These are phyloP conservation scores for Pantherophis vulpinus DNA, from an alignment of 2,797 vertebrate species.

Conservation along the genomic window DNA sequence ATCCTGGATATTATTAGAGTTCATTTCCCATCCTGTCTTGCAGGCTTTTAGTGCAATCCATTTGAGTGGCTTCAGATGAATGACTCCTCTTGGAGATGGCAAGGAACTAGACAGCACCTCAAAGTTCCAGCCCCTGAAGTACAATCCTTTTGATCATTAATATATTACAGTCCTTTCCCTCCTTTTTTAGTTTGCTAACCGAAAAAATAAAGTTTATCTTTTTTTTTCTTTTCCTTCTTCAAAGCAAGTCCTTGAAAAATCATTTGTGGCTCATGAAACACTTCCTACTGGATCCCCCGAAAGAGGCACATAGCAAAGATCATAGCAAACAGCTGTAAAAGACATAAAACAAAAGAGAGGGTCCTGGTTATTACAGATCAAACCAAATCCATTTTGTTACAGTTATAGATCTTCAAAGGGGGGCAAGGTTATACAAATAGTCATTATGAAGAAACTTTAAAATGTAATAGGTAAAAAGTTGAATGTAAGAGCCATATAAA, in stretches of 20 bases:
- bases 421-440: not conserved
- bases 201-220: slow-evolving; percentile 67
- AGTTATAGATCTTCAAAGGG: not conserved
- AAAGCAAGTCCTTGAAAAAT: not conserved
- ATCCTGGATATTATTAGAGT: slow-evolving; percentile 8
- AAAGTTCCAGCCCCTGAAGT: slow-evolving; percentile 88
- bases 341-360: slow-evolving; percentile 5
- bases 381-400: not conserved
- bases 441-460: not conserved
- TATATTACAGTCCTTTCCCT: slow-evolving; percentile 71
- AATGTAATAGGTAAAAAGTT: not conserved
- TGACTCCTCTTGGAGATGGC: slow-evolving; percentile 45
- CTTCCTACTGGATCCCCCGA: slow-evolving; percentile 85
- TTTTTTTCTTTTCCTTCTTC: slow-evolving; percentile 60
- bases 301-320: slow-evolving; percentile 94
- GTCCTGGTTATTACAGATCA: not conserved
- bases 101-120: slow-evolving; percentile 75
- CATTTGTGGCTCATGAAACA: not conserved
- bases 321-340: slow-evolving; percentile 88
- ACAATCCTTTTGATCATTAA: slow-evolving; percentile 74
- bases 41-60: slow-evolving; percentile 42
- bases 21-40: not conserved
- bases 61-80: slow-evolving; percentile 29
- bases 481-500: not conserved
- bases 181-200: slow-evolving; percentile 49